These are phyloP conservation scores for Phorcus lineatus DNA, from an alignment of 2,888 invertebrate genomes.

Conservation along the genomic window DNA sequence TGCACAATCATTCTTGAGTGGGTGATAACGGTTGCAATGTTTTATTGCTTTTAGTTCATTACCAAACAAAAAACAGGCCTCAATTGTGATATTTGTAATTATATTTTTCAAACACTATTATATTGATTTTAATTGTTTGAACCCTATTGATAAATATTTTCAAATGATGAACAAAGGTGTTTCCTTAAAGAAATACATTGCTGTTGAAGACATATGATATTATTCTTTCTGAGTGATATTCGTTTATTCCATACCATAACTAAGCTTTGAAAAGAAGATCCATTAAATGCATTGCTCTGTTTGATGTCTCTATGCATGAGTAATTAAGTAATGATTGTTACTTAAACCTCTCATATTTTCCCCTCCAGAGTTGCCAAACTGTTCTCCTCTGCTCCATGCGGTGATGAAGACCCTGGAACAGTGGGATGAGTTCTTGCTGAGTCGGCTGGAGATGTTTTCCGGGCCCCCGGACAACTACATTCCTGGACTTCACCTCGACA, in stretches of 20 bases:
- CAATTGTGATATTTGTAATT: too few relatives aligned
- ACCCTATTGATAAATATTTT: too few relatives aligned
- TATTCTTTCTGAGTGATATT: not conserved
- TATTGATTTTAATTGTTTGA: too few relatives aligned
- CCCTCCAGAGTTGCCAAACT: conserved; percentile 89
- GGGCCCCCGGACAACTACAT: conserved; percentile 91
- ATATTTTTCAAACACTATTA: too few relatives aligned
- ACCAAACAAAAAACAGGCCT: too few relatives aligned
- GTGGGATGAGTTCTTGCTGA: conserved; percentile 90
- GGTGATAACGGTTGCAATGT: not conserved
- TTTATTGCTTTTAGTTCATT: not conserved
- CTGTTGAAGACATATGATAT: not conserved
- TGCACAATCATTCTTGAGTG: too few relatives aligned
- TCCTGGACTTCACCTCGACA: conserved; percentile 88
- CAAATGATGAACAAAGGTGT: too few relatives aligned
- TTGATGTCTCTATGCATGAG: too few relatives aligned
- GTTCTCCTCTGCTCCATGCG: conserved; percentile 94
- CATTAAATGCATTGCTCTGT: too few relatives aligned
- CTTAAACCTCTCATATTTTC: not conserved
- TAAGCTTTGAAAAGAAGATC: too few relatives aligned
- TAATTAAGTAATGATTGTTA: not conserved
- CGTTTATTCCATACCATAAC: not conserved
- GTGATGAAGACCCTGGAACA: conserved; percentile 88
- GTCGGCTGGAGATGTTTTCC: conserved; percentile 82
- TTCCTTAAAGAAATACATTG: too few relatives aligned